Percentiles rank a stretch among this genome's conserved stretches.
Evolutionary conservation across 2,888 invertebrate species (phyloP).

Genomic region (Limnephilus auricula): DNA sequence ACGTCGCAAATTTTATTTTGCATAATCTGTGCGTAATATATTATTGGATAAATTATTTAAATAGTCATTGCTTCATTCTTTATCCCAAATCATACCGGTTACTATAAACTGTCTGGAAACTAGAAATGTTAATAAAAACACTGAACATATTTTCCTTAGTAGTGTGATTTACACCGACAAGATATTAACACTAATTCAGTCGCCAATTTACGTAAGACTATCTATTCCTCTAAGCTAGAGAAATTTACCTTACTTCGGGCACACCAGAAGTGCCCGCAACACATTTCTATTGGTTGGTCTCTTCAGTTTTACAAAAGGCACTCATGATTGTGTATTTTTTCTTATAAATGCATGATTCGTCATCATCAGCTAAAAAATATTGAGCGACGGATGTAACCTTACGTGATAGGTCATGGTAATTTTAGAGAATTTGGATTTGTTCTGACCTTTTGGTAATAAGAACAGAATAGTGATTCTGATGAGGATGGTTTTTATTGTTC

Average conservation of each 20-base stretch:
- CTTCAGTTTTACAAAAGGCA: background rate
- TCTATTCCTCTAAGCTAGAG: background rate
- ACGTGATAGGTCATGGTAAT: slow-evolving; percentile 45
- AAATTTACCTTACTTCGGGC: background rate
- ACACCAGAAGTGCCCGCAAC: background rate
- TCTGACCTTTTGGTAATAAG: slow-evolving; percentile 39
- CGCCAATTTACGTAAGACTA: background rate
- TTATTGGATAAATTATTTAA: background rate
- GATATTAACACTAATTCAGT: too few species aligned
- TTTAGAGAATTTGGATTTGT: slow-evolving; percentile 13
- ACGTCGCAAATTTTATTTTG: background rate
- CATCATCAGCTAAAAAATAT: background rate
- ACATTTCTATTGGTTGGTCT: background rate
- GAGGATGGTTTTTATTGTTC: slow-evolving; percentile 18
- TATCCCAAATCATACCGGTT: background rate
- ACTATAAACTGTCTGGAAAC: background rate
- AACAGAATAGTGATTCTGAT: background rate
- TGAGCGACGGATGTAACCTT: background rate
- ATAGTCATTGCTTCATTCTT: background rate
- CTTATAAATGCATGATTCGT: background rate
- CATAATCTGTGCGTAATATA: background rate
- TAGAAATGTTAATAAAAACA: background rate
- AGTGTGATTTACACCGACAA: too few species aligned
- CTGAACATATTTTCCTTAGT: background rate
- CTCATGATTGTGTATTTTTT: background rate